Evolutionary conservation across 2,888 invertebrate species (phyloP), one percentile per base, ranked within the genome.

Genomic region (Drosophila falleni): DNA sequence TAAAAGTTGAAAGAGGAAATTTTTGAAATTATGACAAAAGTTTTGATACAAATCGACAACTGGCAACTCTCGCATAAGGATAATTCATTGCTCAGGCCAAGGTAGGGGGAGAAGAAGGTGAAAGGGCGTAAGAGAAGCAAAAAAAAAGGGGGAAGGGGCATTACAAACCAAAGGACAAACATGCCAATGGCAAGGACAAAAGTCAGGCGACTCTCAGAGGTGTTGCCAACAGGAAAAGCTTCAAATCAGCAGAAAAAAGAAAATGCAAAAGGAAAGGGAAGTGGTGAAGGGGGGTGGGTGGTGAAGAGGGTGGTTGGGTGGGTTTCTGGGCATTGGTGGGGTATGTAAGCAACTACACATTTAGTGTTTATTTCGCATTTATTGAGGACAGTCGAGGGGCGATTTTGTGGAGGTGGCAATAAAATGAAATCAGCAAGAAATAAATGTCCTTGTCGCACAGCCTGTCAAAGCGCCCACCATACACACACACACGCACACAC

Each of bases 351-450:
- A 85, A 83, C 83, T 84, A 84, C 75, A 84, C 85, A 84, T 84
- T 84, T 84, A 84, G 89, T 89, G 83, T 89, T 84, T 84, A 84
- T 84, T 84, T 84, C 83, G 89, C 81, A 84, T 89, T 89, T 84
- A 89, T 87, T 88, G 89, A 62, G 84, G 72, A 70, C 71, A 68
- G 66, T 59, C 51, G 49, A 59, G 39, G 56, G 29, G 35, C 5
- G 16, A 44, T 16, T 13, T 37, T 13, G 13, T 16, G 35, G 31
- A 54, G 44, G 50, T 47, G 37, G 71, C 71, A 71, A 79, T 77
- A 58, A 87, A 87, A 86, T 87, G 84, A 84, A 83, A 87, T 83
- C 89, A 87, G 89, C 83, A 84, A 81, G 87, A 89, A 83, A 89
- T 84, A 84, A 84, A 84, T 84, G 84, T 82, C 87, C 80, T 74